These are phyloP conservation scores for Metellina segmentata DNA, from an alignment of 2,888 invertebrate species.

Conservation along the genomic window DNA sequence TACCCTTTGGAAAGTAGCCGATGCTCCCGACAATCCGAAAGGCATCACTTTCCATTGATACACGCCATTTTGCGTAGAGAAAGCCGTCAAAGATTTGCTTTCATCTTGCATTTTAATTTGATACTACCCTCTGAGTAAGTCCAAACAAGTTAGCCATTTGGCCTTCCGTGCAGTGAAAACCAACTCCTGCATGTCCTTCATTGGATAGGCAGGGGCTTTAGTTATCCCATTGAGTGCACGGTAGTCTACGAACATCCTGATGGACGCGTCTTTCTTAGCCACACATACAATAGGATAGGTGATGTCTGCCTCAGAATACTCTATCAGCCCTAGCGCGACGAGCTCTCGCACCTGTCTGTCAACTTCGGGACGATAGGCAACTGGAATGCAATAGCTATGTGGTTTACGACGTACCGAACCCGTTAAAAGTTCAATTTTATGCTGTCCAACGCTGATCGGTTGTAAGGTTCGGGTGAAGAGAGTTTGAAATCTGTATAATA, in stretches of 20 bases:
- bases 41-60: conserved; percentile 22
- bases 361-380: not conserved
- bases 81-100: too few relatives aligned
- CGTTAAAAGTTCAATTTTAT: conserved; percentile 16
- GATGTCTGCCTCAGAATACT: too few relatives aligned
- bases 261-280: too few relatives aligned
- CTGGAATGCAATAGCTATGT: conserved; percentile 11
- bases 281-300: too few relatives aligned
- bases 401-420: conserved; percentile 1
- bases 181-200: conserved; percentile 29
- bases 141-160: conserved; percentile 25
- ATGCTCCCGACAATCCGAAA: not conserved
- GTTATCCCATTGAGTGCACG: conserved; percentile 12
- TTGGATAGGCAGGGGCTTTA: not conserved
- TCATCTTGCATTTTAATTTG: conserved; percentile 32
- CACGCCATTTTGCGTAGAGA: conserved; percentile 20
- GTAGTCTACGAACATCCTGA: too few relatives aligned
- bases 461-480: conserved; percentile 13
- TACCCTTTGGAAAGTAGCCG: conserved; percentile 22
- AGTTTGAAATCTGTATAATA: not conserved
- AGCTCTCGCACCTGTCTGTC: too few relatives aligned
- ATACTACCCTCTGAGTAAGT: conserved; percentile 15
- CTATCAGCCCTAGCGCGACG: too few relatives aligned
- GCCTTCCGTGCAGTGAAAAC: conserved; percentile 13
- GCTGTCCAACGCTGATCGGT: not conserved